Conservation (phyloP, 2,888 invertebrate species). For the Agrilus cyanescens region DNA sequence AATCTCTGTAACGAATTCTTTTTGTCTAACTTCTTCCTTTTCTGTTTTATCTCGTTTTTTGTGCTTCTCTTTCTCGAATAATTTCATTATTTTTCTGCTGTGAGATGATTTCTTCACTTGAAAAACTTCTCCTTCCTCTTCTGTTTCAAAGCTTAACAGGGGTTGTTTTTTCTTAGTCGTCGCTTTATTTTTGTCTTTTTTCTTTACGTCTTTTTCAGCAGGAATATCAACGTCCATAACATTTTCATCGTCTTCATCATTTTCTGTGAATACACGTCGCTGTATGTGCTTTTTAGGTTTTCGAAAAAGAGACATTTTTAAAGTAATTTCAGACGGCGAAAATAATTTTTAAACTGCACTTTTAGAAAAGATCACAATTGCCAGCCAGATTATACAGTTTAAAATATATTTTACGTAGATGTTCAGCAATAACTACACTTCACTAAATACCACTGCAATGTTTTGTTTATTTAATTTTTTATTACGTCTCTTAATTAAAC, state of each 20-base stretch:
- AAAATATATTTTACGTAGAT: too few relatives aligned
- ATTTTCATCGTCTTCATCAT: constrained; percentile 56
- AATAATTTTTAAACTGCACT: too few relatives aligned
- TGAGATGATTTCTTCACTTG: constrained; percentile 93
- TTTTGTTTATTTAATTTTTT: too few relatives aligned
- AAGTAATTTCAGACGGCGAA: not conserved
- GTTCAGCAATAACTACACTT: too few relatives aligned
- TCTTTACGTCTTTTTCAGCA: constrained; percentile 21
- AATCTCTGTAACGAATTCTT: constrained; percentile 53
- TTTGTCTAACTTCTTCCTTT: constrained; percentile 25
- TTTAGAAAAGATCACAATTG: too few relatives aligned
- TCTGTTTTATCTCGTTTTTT: constrained; percentile 41
- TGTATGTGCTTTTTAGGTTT: constrained; percentile 80
- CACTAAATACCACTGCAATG: too few relatives aligned
- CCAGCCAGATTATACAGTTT: too few relatives aligned
- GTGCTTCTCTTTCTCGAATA: constrained; percentile 66
- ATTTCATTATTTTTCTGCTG: constrained; percentile 78
- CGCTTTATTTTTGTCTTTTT: constrained; percentile 27
- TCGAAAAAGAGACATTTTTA: constrained; percentile 68
- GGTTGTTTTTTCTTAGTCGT: constrained; percentile 40
- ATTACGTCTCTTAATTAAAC: too few relatives aligned
- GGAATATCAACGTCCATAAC: constrained; percentile 31
- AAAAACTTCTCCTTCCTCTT: constrained; percentile 78
- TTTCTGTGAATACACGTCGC: constrained; percentile 57
- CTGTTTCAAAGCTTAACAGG: constrained; percentile 69